Conservation (phyloP, 2,888 invertebrate genomes). For the Molorchus minor region DNA sequence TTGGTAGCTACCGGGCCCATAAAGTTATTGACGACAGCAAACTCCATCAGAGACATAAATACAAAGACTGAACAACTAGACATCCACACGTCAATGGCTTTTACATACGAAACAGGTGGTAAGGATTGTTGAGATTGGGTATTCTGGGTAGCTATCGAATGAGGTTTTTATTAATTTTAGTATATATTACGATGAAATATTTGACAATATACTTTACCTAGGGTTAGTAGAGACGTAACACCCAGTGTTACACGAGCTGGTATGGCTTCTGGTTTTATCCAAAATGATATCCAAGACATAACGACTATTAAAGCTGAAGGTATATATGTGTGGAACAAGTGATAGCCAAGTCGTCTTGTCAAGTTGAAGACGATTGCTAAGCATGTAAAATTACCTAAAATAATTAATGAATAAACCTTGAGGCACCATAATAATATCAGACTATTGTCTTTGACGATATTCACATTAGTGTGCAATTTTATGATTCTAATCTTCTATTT, state of each 20-base stretch:
- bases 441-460: too few relatives aligned
- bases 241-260: constrained; percentile 90
- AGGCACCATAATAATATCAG: too few relatives aligned
- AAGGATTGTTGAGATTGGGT: constrained; percentile 90
- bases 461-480: too few relatives aligned
- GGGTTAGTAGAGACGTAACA: constrained; percentile 84
- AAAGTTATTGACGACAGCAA: constrained; percentile 89
- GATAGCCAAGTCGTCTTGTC: constrained; percentile 84
- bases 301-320: constrained; percentile 92
- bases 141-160: constrained; percentile 92
- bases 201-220: constrained; percentile 65
- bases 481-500: neutral
- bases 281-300: constrained; percentile 96
- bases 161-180: too few relatives aligned
- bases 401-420: constrained; percentile 17
- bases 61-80: constrained; percentile 91
- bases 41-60: constrained; percentile 90
- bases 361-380: constrained; percentile 89
- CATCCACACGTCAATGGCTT: constrained; percentile 94
- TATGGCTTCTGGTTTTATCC: constrained; percentile 94
- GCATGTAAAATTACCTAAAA: constrained; percentile 88
- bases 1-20: constrained; percentile 86
- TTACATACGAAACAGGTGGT: constrained; percentile 91
- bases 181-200: neutral
- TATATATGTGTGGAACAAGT: constrained; percentile 91